Conservation (phyloP, 2,888 invertebrate genomes). For the Ophion slaviceki region DNA sequence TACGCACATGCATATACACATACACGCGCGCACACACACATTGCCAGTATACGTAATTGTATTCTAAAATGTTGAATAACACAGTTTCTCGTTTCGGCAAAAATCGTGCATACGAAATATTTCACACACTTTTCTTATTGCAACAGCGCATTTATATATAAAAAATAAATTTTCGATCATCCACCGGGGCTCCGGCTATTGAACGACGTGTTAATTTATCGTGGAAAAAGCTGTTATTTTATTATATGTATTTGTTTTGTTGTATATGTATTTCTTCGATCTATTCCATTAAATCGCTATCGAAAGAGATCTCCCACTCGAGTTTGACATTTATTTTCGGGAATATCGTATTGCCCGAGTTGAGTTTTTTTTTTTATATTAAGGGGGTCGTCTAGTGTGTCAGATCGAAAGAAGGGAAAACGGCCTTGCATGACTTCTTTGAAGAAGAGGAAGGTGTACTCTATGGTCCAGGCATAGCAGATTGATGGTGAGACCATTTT, state of each 20-base stretch:
- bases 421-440: too few relatives aligned
- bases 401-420: too few relatives aligned
- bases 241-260: not conserved
- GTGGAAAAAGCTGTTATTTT: slow-evolving; percentile 41
- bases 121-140: slow-evolving; percentile 33
- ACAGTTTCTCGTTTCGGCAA: slow-evolving; percentile 30
- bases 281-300: slow-evolving; percentile 25
- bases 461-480: too few relatives aligned
- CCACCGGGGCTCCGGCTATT: slow-evolving; percentile 27
- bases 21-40: slow-evolving; percentile 8
- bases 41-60: slow-evolving; percentile 32
- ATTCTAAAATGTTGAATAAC: slow-evolving; percentile 31
- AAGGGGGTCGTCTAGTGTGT: not conserved
- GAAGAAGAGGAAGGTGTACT: too few relatives aligned
- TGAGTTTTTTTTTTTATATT: not conserved
- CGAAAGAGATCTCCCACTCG: not conserved
- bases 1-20: too few relatives aligned
- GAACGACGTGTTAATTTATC: slow-evolving; percentile 47
- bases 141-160: slow-evolving; percentile 59
- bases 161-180: slow-evolving; percentile 60
- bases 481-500: too few relatives aligned
- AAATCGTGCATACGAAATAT: slow-evolving; percentile 20
- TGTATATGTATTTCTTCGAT: slow-evolving; percentile 22
- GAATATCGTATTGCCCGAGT: not conserved
- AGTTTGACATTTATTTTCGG: slow-evolving; percentile 18